These are phyloP conservation scores for Orientallactaga bullata DNA, from an alignment of 2,113 vertebrate species.

Conservation along the genomic window DNA sequence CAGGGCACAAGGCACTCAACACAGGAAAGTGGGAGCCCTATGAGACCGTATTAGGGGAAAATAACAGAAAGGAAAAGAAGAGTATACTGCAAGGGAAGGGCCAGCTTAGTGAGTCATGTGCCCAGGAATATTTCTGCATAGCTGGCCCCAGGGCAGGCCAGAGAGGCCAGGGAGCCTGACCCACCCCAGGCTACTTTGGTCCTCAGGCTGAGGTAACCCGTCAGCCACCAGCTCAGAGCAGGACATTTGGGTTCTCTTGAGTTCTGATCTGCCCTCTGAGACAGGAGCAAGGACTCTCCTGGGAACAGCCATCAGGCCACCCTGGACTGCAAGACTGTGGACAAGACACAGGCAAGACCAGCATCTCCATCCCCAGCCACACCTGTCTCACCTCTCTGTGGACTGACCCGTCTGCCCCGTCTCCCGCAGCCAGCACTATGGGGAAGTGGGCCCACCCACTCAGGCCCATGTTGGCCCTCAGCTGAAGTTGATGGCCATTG, in stretches of 20 bases:
- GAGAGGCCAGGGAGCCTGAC: background rate
- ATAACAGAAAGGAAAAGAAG: background rate
- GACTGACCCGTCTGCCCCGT: background rate
- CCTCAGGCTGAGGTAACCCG: background rate
- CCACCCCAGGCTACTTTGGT: background rate
- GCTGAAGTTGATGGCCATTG: background rate
- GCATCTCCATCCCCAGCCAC: background rate
- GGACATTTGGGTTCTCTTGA: background rate
- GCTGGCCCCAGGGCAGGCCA: background rate
- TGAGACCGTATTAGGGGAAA: constrained; percentile 51
- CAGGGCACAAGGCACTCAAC: background rate
- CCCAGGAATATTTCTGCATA: background rate
- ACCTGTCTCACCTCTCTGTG: background rate
- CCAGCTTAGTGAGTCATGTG: background rate
- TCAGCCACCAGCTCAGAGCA: background rate
- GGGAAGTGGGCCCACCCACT: no score
- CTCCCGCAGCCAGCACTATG: background rate
- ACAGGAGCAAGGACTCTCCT: background rate
- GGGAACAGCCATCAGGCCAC: background rate
- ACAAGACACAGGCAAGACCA: background rate
- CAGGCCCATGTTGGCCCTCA: background rate
- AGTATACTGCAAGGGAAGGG: background rate
- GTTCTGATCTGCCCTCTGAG: background rate
- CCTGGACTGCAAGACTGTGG: background rate
- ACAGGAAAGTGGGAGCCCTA: background rate